Percentiles rank a stretch among this genome's conserved stretches.
phyloP scores from a whole-genome alignment of 53 echinoderm and acorn worm genomes.

The Luidia sarsii region DNA sequence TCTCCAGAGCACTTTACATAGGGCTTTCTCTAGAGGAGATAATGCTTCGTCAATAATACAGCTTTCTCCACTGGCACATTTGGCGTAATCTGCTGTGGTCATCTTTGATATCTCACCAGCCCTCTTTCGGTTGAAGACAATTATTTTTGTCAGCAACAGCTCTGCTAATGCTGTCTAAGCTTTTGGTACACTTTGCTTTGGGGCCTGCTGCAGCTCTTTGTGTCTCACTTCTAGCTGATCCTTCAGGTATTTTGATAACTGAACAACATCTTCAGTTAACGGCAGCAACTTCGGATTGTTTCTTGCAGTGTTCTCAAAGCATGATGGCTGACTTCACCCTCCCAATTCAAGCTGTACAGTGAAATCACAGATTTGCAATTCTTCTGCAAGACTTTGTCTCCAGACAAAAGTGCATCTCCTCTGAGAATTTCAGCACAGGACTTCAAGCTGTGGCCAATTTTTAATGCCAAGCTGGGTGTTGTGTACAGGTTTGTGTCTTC shows the following conservation, averaged over 20 bases:
- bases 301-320: constrained; percentile 60
- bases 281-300: constrained; percentile 70
- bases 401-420: constrained; percentile 61
- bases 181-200: constrained; percentile 8
- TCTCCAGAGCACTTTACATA: constrained; percentile 7
- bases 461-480: constrained; percentile 62
- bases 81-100: neutral
- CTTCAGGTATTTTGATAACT: constrained; percentile 65
- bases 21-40: constrained; percentile 6
- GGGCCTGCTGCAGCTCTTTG: constrained; percentile 31
- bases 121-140: constrained; percentile 36
- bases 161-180: constrained; percentile 69
- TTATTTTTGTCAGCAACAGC: constrained; percentile 49
- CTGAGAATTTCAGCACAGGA: constrained; percentile 65
- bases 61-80: constrained; percentile 48
- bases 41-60: constrained; percentile 17
- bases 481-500: constrained; percentile 52
- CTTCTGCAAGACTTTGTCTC: constrained; percentile 42
- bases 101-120: constrained; percentile 48
- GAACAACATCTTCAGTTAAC: constrained; percentile 63
- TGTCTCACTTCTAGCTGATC: constrained; percentile 26
- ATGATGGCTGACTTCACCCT: constrained; percentile 65
- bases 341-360: constrained; percentile 69
- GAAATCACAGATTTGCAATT: constrained; percentile 41
- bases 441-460: constrained; percentile 69